Evolutionary conservation across 2,113 vertebrate genomes (phyloP), one percentile per base, ranked within the genome.

Genomic region (Elaphurus davidianus): DNA sequence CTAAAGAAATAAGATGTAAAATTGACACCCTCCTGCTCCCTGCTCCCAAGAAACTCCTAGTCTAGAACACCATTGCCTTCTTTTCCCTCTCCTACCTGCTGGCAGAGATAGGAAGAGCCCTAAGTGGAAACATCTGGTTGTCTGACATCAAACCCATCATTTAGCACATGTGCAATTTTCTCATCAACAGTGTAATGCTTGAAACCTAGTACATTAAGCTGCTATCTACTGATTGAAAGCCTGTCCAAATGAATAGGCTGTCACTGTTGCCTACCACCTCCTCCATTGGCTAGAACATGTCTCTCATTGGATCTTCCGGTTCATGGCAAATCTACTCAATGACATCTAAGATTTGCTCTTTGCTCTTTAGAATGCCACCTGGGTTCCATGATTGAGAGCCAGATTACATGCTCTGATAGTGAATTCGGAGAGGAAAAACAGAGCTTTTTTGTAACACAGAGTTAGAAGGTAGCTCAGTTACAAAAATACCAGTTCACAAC

Each of bases 51-150:
- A 12, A 60, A 47, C 50, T n/a, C 40, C 64, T 91, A 9, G 21
- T 86, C 47, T 81, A 91, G 64, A 90, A 55, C 27, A 36, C 76
- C 27, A 10, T n/a, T 87, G 47, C 43, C 71, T 64, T 91, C 9
- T 82, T 76, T 82, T 47, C 7, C 25, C 28, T 88, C 11, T 76
- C 25, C 36, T 94, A 71, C 62, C 27, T 87, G 13, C 54, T 95
- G 95, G 62, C 91, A 86, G 91, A 90, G 54, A 84, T 50, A 36
- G 60, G 96, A 94, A 55, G 89, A 92, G 64, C 55, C 30, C 60
- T 90, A 95, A 97, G 71, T 94, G 92, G 81, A 95, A 95, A 89
- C 97, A 97, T 97, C 88, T 97, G 94, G 86, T 82, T 91, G 43
- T 52, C 86, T 96, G 88, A 98, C 60, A 83, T 92, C 87, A 93